Evolutionary conservation across 1,140 invertebrate genomes (phyloP), one percentile per base, ranked within the genome.

Genomic region (Meloidogyne exigua): DNA sequence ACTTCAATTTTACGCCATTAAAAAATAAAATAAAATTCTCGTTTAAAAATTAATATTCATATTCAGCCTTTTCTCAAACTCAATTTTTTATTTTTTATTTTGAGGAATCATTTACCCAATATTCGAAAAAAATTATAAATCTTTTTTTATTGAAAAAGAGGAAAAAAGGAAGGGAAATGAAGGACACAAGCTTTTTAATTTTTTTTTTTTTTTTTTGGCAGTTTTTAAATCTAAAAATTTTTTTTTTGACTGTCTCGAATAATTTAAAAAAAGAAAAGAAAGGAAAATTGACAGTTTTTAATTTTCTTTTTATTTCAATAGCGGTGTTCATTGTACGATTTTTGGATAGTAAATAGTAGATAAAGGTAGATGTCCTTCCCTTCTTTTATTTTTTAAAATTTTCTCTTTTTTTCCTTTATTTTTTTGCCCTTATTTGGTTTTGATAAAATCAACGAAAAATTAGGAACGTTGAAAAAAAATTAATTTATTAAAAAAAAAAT

Each of bases 371-470:
- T 32, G 28, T 32, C 28, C 28, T 32, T 32, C 7, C 28, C 28
- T 32, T 32, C n/a, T n/a, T n/a, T n/a, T n/a, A n/a, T n/a, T n/a
- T 32, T 3, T 7, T 32, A 32, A 32, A 57, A 57, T 18, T 57
- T 57, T 57, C 21, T 12, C 9, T 57, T 49, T 39, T n/a, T n/a
- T n/a, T n/a, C 4, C 10, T 57, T 57, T n/a, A 32, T n/a, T 18
- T 57, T 57, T 18, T 12, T 49, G 44, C 44, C 44, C 44, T 49
- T 57, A 57, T 57, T 57, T 57, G n/a, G 49, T n/a, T 57, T 57
- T 57, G 49, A 57, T 57, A 57, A 57, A 57, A 57, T 57, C 49
- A 39, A 57, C 49, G 49, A 57, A 57, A 57, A 57, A 57, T n/a
- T n/a, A 18, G 18, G n/a, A n/a, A 57, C 18, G 18, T 57, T n/a